Percentiles rank a stretch among this genome's conserved stretches.
Conservation (phyloP, 2,888 invertebrate species). For the Fragum fragum region DNA sequence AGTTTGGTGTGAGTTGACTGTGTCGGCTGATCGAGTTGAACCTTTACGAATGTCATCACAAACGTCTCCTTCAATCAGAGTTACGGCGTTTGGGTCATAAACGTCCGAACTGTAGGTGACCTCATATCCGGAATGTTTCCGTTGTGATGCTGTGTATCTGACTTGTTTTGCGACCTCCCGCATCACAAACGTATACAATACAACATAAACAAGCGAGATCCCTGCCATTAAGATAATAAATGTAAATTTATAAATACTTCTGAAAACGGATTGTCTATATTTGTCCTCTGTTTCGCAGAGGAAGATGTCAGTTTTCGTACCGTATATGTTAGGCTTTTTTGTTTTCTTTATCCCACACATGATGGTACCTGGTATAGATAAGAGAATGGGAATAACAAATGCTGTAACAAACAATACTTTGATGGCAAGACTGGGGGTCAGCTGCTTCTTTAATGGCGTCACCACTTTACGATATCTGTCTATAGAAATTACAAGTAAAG, state of each 20-base stretch:
- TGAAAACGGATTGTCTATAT: slow-evolving; percentile 45
- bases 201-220: slow-evolving; percentile 52
- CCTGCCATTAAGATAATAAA: slow-evolving; percentile 49
- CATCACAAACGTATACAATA: slow-evolving; percentile 58
- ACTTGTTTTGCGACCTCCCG: slow-evolving; percentile 57
- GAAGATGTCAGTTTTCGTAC: slow-evolving; percentile 51
- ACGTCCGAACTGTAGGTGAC: slow-evolving; percentile 54
- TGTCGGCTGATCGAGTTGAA: not conserved
- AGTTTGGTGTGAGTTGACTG: slow-evolving; percentile 3
- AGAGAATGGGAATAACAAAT: slow-evolving; percentile 38
- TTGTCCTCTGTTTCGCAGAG: slow-evolving; percentile 52
- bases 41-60: not conserved
- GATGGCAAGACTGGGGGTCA: slow-evolving; percentile 48
- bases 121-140: slow-evolving; percentile 51
- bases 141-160: slow-evolving; percentile 28
- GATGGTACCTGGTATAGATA: slow-evolving; percentile 57
- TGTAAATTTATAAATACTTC: slow-evolving; percentile 51
- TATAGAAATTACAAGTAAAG: slow-evolving; percentile 56
- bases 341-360: slow-evolving; percentile 60
- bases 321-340: slow-evolving; percentile 50
- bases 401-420: slow-evolving; percentile 45
- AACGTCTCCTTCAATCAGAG: not conserved
- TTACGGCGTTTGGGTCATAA: slow-evolving; percentile 52
- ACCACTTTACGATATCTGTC: slow-evolving; percentile 60
- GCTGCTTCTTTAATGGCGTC: slow-evolving; percentile 57